phyloP scores from a whole-genome alignment of 1,140 invertebrate genomes.

The Drosophila prosaltans region DNA sequence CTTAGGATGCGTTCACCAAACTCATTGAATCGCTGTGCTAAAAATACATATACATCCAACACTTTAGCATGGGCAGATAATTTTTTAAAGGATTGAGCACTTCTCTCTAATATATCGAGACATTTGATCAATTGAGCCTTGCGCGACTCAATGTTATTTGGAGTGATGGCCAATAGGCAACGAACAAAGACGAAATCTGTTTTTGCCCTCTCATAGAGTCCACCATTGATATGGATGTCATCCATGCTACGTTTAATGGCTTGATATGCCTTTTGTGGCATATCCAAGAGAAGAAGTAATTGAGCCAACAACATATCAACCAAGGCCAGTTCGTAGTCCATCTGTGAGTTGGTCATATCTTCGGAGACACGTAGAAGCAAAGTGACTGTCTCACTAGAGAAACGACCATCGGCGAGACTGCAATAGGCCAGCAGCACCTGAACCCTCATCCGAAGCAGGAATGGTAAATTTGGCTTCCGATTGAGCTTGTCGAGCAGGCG shows the following conservation, averaged over 20 bases:
- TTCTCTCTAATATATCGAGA: constrained; percentile 86
- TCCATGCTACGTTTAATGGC: constrained; percentile 88
- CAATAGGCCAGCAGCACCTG: constrained; percentile 89
- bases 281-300: constrained; percentile 88
- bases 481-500: constrained; percentile 86
- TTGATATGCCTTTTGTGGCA: constrained; percentile 89
- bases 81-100: constrained; percentile 88
- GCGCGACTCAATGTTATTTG: constrained; percentile 82
- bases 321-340: constrained; percentile 89
- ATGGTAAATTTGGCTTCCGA: constrained; percentile 84
- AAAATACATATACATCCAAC: constrained; percentile 86
- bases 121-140: constrained; percentile 86
- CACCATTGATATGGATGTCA: constrained; percentile 90
- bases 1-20: constrained; percentile 87
- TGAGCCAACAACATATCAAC: constrained; percentile 92
- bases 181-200: constrained; percentile 85
- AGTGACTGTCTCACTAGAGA: constrained; percentile 85
- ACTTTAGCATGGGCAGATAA: constrained; percentile 89
- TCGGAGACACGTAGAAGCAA: constrained; percentile 89
- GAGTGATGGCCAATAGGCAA: constrained; percentile 87
- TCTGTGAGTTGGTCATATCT: constrained; percentile 88
- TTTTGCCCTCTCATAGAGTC: constrained; percentile 90
- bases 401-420: constrained; percentile 83
- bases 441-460: constrained; percentile 86
- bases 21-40: constrained; percentile 88